phyloP scores from a whole-genome alignment of 2,113 vertebrate species.

The Nesospiza acunhae region DNA sequence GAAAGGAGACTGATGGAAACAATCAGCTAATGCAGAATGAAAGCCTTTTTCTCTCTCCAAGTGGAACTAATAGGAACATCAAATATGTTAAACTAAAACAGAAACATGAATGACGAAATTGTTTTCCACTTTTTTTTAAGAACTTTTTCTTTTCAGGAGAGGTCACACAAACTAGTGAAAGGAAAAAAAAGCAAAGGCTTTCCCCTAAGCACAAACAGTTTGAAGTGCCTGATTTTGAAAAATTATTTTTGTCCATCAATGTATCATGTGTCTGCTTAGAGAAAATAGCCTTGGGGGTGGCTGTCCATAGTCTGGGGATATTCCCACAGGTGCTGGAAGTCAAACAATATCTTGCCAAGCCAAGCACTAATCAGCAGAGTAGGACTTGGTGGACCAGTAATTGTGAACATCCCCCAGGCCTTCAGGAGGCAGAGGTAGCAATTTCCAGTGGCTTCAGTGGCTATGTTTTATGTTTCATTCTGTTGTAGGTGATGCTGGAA shows the following conservation, averaged over 20 bases:
- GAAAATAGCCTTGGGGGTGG: background rate
- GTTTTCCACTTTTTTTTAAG: background rate
- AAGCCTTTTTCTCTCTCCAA: conserved; percentile 48
- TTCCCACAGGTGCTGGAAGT: background rate
- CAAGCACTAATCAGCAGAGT: background rate
- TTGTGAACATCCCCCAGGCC: background rate
- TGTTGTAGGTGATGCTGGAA: conserved; percentile 19
- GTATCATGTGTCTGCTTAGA: background rate
- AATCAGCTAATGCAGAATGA: conserved; percentile 65
- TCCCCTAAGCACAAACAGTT: background rate
- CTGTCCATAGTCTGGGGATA: background rate
- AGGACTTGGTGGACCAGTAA: background rate
- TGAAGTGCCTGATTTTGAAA: background rate
- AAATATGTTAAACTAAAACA: conserved; percentile 55
- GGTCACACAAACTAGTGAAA: background rate
- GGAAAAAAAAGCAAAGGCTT: background rate
- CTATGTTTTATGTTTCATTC: conserved; percentile 3
- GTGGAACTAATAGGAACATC: conserved; percentile 60
- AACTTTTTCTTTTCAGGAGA: background rate
- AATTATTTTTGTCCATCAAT: background rate
- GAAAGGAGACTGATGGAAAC: conserved; percentile 58
- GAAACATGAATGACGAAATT: background rate
- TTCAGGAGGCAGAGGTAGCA: background rate
- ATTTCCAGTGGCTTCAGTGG: background rate
- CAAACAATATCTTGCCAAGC: background rate